A percentile compares a stretch with the other conserved stretches of the same genome.
Conservation (phyloP, 2,888 invertebrate species). For the Aporophyla lueneburgensis region DNA sequence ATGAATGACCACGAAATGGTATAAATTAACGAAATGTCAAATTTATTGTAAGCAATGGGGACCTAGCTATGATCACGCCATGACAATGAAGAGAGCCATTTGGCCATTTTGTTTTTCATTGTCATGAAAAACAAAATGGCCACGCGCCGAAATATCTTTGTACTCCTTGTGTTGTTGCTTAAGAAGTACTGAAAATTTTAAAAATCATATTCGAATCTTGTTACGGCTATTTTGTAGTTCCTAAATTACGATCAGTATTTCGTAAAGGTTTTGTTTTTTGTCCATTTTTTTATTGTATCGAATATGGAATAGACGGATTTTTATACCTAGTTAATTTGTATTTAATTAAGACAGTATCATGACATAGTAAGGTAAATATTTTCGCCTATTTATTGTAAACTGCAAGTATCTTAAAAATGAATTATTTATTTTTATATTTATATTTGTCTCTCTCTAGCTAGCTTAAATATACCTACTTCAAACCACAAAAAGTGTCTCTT, state of each 20-base stretch:
- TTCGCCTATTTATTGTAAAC: conserved; percentile 4
- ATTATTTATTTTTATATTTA: conserved; percentile 20
- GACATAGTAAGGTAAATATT: conserved; percentile 33
- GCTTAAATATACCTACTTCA: background rate
- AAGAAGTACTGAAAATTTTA: conserved; percentile 52
- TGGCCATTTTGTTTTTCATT: too few relatives aligned
- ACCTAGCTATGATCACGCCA: background rate
- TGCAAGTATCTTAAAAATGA: background rate
- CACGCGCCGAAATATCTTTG: background rate
- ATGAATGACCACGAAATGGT: too few relatives aligned
- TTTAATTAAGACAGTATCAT: conserved; percentile 33
- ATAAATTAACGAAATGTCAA: too few relatives aligned
- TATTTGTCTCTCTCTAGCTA: conserved; percentile 1
- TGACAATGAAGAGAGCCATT: too few relatives aligned
- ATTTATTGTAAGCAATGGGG: too few relatives aligned
- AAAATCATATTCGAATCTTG: conserved; percentile 66
- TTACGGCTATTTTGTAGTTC: conserved; percentile 86
- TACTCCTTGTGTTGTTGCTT: too few relatives aligned
- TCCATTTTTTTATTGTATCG: conserved; percentile 42
- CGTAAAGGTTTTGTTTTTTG: conserved; percentile 72
- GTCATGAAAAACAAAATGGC: too few relatives aligned
- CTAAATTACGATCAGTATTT: conserved; percentile 90
- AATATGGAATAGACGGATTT: conserved; percentile 59
- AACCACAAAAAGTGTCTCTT: background rate
- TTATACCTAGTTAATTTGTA: background rate